Percentiles rank a stretch among this genome's conserved stretches.
These are phyloP conservation scores for human DNA, from an alignment of 2,113 vertebrate genomes.

Conservation along the genomic window DNA sequence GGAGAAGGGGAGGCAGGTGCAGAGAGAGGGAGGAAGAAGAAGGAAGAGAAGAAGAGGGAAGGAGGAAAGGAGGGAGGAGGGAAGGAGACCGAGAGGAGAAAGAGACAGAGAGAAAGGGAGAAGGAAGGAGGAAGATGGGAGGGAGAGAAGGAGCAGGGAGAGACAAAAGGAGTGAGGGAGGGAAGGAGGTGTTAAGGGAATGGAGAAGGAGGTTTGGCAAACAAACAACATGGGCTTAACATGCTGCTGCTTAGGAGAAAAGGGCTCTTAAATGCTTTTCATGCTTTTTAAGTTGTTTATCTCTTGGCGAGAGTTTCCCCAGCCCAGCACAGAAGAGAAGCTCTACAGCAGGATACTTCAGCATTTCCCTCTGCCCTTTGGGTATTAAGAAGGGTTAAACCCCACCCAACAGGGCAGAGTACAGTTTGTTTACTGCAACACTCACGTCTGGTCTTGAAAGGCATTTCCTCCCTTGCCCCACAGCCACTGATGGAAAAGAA, in stretches of 20 bases:
- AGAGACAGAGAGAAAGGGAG: too few species aligned
- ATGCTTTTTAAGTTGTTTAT: not conserved
- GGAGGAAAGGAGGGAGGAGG: not conserved
- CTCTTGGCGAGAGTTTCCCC: not conserved
- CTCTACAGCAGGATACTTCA: not conserved
- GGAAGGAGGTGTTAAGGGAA: too few species aligned
- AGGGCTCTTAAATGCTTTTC: not conserved
- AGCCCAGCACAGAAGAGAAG: not conserved
- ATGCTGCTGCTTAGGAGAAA: not conserved
- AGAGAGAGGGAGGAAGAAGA: too few species aligned
- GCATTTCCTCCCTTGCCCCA: not conserved
- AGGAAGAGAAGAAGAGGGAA: too few species aligned
- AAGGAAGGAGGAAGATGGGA: too few species aligned
- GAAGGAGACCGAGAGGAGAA: not conserved
- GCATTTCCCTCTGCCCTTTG: not conserved
- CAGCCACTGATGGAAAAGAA: not conserved
- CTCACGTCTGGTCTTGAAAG: constrained; percentile 62
- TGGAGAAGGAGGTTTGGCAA: not conserved
- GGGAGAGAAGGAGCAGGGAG: too few species aligned
- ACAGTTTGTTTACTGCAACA: constrained; percentile 52
- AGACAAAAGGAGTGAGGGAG: fast-evolving
- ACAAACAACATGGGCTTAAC: not conserved
- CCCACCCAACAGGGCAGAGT: not conserved
- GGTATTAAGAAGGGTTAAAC: constrained; percentile 48
- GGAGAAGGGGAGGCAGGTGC: not conserved